These are phyloP conservation scores for Sebastes oblongus DNA, from an alignment of 2,797 vertebrate species.

Conservation along the genomic window DNA sequence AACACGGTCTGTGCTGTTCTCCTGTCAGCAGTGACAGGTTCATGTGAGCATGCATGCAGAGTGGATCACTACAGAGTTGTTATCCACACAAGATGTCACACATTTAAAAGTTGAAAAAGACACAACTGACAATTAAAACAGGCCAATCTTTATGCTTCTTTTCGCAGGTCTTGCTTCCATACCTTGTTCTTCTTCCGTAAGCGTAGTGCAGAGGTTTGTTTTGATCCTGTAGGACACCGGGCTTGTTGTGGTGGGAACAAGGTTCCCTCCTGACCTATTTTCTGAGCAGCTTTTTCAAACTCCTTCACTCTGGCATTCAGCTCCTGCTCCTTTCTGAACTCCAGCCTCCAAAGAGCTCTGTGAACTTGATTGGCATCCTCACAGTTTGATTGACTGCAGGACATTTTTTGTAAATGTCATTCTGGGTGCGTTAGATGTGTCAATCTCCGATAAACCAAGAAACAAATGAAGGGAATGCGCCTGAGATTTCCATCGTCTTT, in stretches of 20 bases:
- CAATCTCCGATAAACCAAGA: conserved; percentile 33
- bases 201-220: conserved; percentile 23
- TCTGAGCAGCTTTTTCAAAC: conserved; percentile 45
- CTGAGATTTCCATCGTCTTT: conserved; percentile 22
- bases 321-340: conserved; percentile 46
- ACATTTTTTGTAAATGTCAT: conserved; percentile 63
- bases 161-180: neutral
- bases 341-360: conserved; percentile 37
- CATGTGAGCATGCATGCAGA: neutral
- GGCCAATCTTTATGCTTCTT: neutral
- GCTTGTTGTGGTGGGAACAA: conserved; percentile 44
- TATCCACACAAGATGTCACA: neutral
- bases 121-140: conserved; percentile 7
- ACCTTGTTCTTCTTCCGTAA: conserved; percentile 8
- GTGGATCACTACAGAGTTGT: neutral
- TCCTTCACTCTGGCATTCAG: conserved; percentile 55
- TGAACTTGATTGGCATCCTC: conserved; percentile 59
- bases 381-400: conserved; percentile 57
- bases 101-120: neutral
- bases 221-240: conserved; percentile 47
- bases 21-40: neutral
- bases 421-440: conserved; percentile 38
- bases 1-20: neutral
- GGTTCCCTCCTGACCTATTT: conserved; percentile 63
- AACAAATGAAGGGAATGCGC: conserved; percentile 35